These are phyloP conservation scores for Percopsis omiscomaycus DNA, from an alignment of 2,797 vertebrate genomes.

Conservation along the genomic window DNA sequence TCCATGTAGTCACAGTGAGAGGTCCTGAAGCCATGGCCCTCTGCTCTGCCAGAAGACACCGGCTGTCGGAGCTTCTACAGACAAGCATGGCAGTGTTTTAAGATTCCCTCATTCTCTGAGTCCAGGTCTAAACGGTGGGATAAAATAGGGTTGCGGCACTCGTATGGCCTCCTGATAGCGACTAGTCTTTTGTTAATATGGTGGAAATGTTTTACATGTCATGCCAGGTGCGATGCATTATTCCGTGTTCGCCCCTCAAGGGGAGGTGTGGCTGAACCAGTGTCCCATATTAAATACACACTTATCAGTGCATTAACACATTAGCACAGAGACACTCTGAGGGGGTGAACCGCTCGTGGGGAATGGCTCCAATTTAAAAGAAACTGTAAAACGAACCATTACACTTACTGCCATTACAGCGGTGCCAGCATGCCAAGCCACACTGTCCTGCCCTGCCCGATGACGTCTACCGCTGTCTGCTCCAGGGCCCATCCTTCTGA, in stretches of 20 bases:
- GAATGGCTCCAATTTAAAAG: conserved; percentile 49
- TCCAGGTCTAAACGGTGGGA: conserved; percentile 38
- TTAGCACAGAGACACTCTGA: conserved; percentile 26
- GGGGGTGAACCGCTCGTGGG: conserved; percentile 26
- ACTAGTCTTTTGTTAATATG: background rate
- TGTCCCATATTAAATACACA: conserved; percentile 21
- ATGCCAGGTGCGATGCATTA: conserved; percentile 26
- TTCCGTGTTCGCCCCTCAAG: conserved; percentile 13
- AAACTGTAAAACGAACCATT: conserved; percentile 56
- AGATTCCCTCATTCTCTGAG: conserved; percentile 11
- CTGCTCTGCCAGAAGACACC: conserved; percentile 57
- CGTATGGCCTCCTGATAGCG: conserved; percentile 22
- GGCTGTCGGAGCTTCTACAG: conserved; percentile 39
- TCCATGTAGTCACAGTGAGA: conserved; percentile 63
- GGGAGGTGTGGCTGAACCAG: conserved; percentile 23
- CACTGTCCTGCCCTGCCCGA: conserved; percentile 34
- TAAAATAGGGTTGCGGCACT: conserved; percentile 14
- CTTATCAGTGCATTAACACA: conserved; percentile 48
- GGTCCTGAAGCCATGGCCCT: conserved; percentile 50
- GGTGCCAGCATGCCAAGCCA: conserved; percentile 44
- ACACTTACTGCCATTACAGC: conserved; percentile 41
- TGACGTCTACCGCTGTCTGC: conserved; percentile 45
- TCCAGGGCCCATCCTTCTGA: conserved; percentile 18
- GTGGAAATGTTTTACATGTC: conserved; percentile 27
- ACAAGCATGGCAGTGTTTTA: conserved; percentile 33